phyloP scores from a whole-genome alignment of 2,888 invertebrate genomes.

The Orthosia incerta region DNA sequence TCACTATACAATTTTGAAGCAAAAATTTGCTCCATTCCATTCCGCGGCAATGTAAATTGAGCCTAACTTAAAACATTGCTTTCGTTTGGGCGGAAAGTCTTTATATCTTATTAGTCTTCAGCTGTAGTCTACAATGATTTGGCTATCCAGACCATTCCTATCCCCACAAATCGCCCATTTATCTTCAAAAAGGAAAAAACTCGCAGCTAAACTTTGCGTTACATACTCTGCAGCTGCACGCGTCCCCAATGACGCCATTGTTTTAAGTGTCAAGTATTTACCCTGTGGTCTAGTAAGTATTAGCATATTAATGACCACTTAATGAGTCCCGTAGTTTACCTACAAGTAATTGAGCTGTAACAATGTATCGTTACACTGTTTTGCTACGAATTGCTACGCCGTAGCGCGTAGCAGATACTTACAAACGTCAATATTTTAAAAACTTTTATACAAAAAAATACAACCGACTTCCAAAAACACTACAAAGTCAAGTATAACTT shows the following conservation, averaged over 20 bases:
- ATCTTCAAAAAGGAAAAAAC: too few relatives aligned
- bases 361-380: neutral
- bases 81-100: too few relatives aligned
- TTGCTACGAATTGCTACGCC: conserved; percentile 48
- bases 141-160: neutral
- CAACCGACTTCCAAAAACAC: too few relatives aligned
- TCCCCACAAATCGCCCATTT: neutral
- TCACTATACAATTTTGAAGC: too few relatives aligned
- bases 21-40: too few relatives aligned
- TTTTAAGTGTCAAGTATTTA: conserved; percentile 65
- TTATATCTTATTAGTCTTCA: too few relatives aligned
- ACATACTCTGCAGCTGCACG: conserved; percentile 82
- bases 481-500: too few relatives aligned
- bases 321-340: conserved; percentile 67
- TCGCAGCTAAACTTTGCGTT: conserved; percentile 33
- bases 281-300: conserved; percentile 78
- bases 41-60: too few relatives aligned
- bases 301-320: conserved; percentile 85
- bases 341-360: conserved; percentile 18
- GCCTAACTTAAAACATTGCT: too few relatives aligned
- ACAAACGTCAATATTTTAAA: too few relatives aligned
- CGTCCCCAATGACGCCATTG: conserved; percentile 84
- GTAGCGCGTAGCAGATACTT: conserved; percentile 34
- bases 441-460: too few relatives aligned
- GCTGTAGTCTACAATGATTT: too few relatives aligned